A percentile compares a stretch with the other conserved stretches of the same genome.
phyloP scores from a whole-genome alignment of 1,140 invertebrate species.

The Tetragonula clypearis region DNA sequence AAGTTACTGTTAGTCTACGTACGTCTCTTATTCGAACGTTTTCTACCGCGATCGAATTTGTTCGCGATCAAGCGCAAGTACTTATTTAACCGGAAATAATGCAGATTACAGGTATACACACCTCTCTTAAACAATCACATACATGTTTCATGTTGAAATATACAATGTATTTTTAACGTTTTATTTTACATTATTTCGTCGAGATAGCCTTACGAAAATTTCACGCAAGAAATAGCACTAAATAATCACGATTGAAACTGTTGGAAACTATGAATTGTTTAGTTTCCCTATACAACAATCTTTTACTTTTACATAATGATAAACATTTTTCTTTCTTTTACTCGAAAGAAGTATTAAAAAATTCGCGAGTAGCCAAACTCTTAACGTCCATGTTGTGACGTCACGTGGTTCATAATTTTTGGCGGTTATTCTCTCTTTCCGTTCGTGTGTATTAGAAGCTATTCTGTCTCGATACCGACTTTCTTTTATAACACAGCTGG shows the following conservation, averaged over 20 bases:
- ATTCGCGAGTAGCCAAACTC: neutral
- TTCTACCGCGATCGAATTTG: neutral
- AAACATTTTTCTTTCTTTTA: neutral
- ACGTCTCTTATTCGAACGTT: neutral
- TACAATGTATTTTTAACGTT: neutral
- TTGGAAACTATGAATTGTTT: neutral
- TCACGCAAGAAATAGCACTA: neutral
- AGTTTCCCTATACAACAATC: neutral
- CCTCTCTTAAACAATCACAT: neutral
- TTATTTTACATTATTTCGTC: neutral
- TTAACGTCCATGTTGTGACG: neutral
- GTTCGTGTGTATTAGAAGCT: neutral
- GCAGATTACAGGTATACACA: neutral
- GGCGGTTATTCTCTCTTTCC: neutral
- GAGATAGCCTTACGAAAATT: neutral
- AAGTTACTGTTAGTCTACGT: slow-evolving; percentile 27
- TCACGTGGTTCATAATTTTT: neutral
- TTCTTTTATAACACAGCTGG: neutral
- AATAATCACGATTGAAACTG: neutral
- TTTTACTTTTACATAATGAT: neutral
- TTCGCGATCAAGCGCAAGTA: neutral
- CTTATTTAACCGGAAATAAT: neutral
- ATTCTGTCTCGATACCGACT: neutral
- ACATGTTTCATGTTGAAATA: neutral
- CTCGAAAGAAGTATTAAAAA: neutral